Conservation (phyloP, 2,888 invertebrate genomes). For the Rotaria sp. region DNA sequence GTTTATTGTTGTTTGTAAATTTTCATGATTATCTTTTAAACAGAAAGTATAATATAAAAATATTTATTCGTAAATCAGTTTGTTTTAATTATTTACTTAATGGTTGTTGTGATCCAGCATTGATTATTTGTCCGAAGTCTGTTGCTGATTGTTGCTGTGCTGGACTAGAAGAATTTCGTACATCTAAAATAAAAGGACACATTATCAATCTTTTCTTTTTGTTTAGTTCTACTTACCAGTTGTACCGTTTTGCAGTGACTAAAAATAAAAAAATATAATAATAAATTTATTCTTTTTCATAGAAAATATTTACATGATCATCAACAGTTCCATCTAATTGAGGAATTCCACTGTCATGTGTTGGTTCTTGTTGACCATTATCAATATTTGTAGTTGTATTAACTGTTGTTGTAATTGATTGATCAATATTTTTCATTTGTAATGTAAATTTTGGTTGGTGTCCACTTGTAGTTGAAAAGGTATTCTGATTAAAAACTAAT, state of each 20-base stretch:
- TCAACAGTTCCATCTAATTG: constrained; percentile 7
- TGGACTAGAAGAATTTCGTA: constrained; percentile 1
- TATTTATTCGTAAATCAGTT: too few species aligned
- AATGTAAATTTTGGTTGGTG: neutral
- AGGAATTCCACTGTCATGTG: neutral
- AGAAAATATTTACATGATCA: neutral
- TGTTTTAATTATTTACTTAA: neutral
- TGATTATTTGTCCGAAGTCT: too few species aligned
- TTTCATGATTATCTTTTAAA: neutral
- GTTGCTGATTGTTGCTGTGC: neutral
- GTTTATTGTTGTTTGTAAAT: neutral
- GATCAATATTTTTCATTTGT: constrained; percentile 4
- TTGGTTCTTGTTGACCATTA: neutral
- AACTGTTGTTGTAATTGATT: neutral
- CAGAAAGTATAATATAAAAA: too few species aligned
- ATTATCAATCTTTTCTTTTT: neutral
- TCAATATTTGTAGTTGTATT: neutral
- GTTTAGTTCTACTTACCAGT: neutral
- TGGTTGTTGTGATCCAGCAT: neutral
- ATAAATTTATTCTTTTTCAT: neutral
- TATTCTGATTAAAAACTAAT: neutral
- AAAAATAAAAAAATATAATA: neutral
- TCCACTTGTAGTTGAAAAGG: neutral
- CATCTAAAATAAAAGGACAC: neutral
- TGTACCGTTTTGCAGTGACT: neutral